These are phyloP conservation scores for Amblyraja radiata DNA, from an alignment of 2,797 vertebrate species.

Conservation along the genomic window DNA sequence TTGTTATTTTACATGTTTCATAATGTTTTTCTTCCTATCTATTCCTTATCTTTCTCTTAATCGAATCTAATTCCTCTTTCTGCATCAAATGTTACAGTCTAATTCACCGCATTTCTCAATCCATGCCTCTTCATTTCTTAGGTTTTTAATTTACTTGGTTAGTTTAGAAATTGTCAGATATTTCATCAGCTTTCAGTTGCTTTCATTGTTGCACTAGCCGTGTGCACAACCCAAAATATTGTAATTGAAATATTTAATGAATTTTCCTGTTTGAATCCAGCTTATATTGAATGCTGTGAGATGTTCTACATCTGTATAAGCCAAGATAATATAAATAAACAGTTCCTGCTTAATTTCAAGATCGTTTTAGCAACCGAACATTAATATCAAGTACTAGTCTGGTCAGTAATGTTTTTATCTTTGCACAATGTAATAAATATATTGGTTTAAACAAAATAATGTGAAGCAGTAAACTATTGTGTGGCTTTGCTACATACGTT, in stretches of 20 bases:
- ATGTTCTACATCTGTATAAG: background rate
- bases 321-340: background rate
- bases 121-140: background rate
- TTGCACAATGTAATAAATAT: background rate
- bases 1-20: background rate
- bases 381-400: background rate
- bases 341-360: background rate
- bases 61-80: background rate
- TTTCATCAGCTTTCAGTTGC: background rate
- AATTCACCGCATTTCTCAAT: background rate
- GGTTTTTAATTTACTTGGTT: background rate
- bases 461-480: background rate
- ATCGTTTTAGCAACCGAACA: background rate
- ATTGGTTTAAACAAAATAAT: background rate
- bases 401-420: background rate
- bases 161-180: background rate
- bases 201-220: too few relatives aligned
- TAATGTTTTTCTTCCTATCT: background rate
- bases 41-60: background rate
- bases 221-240: background rate
- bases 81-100: background rate
- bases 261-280: background rate
- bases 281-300: background rate
- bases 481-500: background rate
- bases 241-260: background rate